A percentile compares a stretch with the other conserved stretches of the same genome.
Conservation (phyloP, 2,888 invertebrate genomes). For the Eugnorisma glareosa region DNA sequence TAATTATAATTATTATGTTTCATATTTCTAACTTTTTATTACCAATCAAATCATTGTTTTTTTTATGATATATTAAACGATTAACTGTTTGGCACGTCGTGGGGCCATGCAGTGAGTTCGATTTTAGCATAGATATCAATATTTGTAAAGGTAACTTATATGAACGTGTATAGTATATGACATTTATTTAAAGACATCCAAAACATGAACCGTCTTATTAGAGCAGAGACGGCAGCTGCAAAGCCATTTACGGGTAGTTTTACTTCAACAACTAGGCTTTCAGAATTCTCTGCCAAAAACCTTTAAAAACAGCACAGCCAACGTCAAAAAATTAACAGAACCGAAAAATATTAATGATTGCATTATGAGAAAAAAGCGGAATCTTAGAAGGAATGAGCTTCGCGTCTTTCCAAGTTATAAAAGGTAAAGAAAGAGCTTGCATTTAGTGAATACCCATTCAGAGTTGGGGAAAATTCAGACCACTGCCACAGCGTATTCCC, state of each 20-base stretch:
- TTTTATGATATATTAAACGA: too few relatives aligned
- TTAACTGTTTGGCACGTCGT: not conserved
- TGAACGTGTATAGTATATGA: too few relatives aligned
- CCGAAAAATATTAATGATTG: constrained; percentile 82
- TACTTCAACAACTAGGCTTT: constrained; percentile 25
- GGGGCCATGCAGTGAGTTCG: not conserved
- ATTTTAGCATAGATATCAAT: not conserved
- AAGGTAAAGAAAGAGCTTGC: constrained; percentile 86
- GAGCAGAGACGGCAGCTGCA: not conserved
- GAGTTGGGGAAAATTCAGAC: constrained; percentile 84
- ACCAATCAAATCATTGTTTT: too few relatives aligned
- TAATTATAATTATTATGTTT: too few relatives aligned
- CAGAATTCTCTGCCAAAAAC: constrained; percentile 24
- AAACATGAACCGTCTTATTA: not conserved
- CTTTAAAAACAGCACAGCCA: constrained; percentile 56
- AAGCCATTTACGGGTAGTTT: constrained; percentile 25
- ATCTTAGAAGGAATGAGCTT: constrained; percentile 86
- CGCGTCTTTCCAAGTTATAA: constrained; percentile 87
- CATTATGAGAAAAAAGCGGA: constrained; percentile 75
- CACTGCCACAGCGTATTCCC: constrained; percentile 79
- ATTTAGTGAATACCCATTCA: constrained; percentile 90
- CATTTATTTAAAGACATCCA: not conserved
- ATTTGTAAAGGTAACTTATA: not conserved
- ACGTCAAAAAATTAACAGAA: constrained; percentile 68
- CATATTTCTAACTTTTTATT: not conserved